Base-by-base conservation (phyloP, 1,140 invertebrate genomes). In the Protaetia brevitarsis region DNA sequence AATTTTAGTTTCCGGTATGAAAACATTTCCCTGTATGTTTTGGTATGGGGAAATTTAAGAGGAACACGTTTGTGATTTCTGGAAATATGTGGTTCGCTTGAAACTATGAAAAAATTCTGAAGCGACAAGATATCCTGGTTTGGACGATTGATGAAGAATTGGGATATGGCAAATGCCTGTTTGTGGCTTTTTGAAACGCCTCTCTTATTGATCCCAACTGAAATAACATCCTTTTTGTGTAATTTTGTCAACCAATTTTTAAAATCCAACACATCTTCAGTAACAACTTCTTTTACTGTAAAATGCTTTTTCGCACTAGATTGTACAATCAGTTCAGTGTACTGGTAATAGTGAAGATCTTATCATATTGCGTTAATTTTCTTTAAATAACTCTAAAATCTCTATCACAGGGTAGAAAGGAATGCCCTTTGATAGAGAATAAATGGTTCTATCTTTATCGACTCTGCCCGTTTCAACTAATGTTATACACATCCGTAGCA, bases 391-490 rank as follows among this genome's bases (percentile, higher is more conserved):
- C 16, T 26, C 27, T 27, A 71, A 77, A 78, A 36, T 74, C 68
- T 21, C 74, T 45, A 60, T 78, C 76, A 57, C 72, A 73, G 1
- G 68, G 73, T 11, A 77, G 65, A 67, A 75, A 78, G 23, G 71
- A 73, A 62, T 78, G 74, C 7, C 73, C 74, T 36, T 69, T 59
- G 29, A 77, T 41, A 29, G 74, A 72, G 65, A 73, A 78, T 64
- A 71, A 75, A 8, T n/a, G n/a, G 73, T 68, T 31, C 64, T 41
- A 11, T 71, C 72, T 37, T 68, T 67, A 16, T 60, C 26, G 70
- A 76, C 74, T 57, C 34, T 56, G 29, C 51, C 51, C n/a, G 26
- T 70, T n/a, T 34, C 62, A 31, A 57, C 58, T n/a, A 76, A 41
- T 7, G 68, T 63, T 51, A 70, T 62, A 30, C 72, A 63, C 28